Evolutionary conservation across 2,797 vertebrate genomes (phyloP).

Genomic region (Myotis daubentonii): DNA sequence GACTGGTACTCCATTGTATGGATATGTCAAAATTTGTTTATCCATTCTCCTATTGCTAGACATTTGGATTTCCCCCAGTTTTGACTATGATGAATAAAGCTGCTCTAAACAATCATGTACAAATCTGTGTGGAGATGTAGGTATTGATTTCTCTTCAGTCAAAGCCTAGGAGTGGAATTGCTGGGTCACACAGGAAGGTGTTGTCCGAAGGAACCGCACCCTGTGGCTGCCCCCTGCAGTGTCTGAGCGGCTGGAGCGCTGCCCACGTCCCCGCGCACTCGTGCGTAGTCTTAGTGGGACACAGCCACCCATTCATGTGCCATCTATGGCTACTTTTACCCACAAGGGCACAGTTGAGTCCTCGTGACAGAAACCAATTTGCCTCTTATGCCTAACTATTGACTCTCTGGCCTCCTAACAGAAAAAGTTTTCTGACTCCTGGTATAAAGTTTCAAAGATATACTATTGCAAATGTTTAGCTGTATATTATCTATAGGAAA

Average conservation of each 20-base stretch:
- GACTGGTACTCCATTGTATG: background rate
- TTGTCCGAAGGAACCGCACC: background rate
- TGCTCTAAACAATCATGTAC: background rate
- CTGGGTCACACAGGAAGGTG: background rate
- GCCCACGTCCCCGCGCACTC: background rate
- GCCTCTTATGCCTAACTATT: background rate
- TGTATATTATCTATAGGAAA: background rate
- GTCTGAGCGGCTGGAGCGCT: background rate
- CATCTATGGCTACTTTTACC: background rate
- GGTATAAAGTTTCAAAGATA: background rate
- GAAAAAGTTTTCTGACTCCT: background rate
- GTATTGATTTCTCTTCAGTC: background rate
- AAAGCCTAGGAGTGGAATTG: background rate
- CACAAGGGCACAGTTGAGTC: background rate
- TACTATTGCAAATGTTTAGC: background rate
- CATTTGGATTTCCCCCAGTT: background rate
- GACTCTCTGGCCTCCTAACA: background rate
- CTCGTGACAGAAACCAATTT: background rate
- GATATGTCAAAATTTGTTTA: background rate
- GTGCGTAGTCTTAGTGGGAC: background rate
- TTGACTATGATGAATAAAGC: background rate
- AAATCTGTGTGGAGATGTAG: background rate
- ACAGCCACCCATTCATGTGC: accelerated
- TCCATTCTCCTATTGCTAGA: background rate
- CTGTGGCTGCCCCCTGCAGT: background rate